phyloP scores from a whole-genome alignment of 2,797 vertebrate genomes.

The Gobionotothen gibberifrons region DNA sequence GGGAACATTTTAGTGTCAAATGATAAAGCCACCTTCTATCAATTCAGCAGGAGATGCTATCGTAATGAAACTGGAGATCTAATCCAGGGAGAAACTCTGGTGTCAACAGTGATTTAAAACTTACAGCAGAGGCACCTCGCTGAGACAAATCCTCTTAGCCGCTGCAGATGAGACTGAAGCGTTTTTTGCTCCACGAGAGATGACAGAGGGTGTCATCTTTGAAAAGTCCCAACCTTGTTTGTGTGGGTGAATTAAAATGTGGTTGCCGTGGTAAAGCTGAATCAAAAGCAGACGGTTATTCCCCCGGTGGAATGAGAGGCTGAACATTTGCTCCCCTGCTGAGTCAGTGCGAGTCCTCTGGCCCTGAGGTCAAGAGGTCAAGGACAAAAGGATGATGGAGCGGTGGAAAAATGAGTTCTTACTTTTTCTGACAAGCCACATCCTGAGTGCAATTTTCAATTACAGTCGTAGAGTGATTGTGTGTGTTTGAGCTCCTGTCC shows the following conservation, averaged over 20 bases:
- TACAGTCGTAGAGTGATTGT: slow-evolving; percentile 32
- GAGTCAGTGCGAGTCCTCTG: not conserved
- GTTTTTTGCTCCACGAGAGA: slow-evolving; percentile 32
- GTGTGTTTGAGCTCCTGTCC: slow-evolving; percentile 1
- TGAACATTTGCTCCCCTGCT: slow-evolving; percentile 1
- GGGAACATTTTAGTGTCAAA: slow-evolving; percentile 66
- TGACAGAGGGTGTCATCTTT: slow-evolving; percentile 58
- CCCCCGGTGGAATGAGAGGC: slow-evolving; percentile 35
- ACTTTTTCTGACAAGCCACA: slow-evolving; percentile 35
- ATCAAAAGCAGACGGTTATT: slow-evolving; percentile 39
- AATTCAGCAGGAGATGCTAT: slow-evolving; percentile 69
- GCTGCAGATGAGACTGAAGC: slow-evolving; percentile 53
- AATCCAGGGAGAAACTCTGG: slow-evolving; percentile 69
- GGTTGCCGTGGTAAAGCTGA: slow-evolving; percentile 21
- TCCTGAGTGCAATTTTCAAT: slow-evolving; percentile 52
- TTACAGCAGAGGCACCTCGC: slow-evolving; percentile 66
- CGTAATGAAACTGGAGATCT: slow-evolving; percentile 77
- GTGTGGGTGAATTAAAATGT: slow-evolving; percentile 47
- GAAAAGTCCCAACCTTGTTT: slow-evolving; percentile 44
- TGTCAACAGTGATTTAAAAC: slow-evolving; percentile 79
- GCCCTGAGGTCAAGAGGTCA: slow-evolving; percentile 48
- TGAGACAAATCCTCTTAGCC: slow-evolving; percentile 73
- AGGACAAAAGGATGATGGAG: slow-evolving; percentile 49
- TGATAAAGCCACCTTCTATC: slow-evolving; percentile 68
- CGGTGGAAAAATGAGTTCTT: slow-evolving; percentile 45